Evolutionary conservation across 1,140 invertebrate species (phyloP), one percentile per base, ranked within the genome.

Genomic region (Dreissena polymorpha): DNA sequence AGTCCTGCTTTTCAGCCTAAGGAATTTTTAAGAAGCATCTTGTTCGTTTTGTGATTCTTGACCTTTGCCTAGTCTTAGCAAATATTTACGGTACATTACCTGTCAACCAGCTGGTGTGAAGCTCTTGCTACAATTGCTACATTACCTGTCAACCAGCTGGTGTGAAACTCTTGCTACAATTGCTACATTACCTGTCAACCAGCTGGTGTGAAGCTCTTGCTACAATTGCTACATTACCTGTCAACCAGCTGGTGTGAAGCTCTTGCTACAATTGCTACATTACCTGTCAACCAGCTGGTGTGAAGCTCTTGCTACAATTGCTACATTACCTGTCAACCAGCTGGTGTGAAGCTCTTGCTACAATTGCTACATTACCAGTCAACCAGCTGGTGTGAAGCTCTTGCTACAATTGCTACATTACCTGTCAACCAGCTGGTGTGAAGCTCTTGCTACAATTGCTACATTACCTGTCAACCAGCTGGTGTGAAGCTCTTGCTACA

Each of bases 131-230:
- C 95, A 25, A 97, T 95, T 84, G 95, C 95, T 83, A 29, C n/a
- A n/a, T n/a, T n/a, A n/a, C n/a, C n/a, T n/a, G n/a, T n/a, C n/a
- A 13, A 88, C 87, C 68, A 97, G 94, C 83, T 96, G 95, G 69
- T 96, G 95, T 10, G 97, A 96, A 14, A 96, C 96, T 77, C 95
- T 93, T 21, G 96, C 95, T 65, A 97, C 95, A 25, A 97, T 95
- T 84, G 95, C 95, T 83, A 29, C n/a, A n/a, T n/a, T n/a, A n/a
- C n/a, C n/a, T n/a, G n/a, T n/a, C n/a, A 13, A 88, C 87, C 68
- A 97, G 94, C 83, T 96, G 95, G 69, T 96, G 95, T 10, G 97
- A 96, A 14, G 96, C 96, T 77, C 95, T 93, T 21, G 96, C 95
- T 65, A 97, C 95, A 25, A 97, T 95, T 84, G 95, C 95, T 83